phyloP scores from a whole-genome alignment of 2,113 vertebrate species.

The Apeltes quadracus region DNA sequence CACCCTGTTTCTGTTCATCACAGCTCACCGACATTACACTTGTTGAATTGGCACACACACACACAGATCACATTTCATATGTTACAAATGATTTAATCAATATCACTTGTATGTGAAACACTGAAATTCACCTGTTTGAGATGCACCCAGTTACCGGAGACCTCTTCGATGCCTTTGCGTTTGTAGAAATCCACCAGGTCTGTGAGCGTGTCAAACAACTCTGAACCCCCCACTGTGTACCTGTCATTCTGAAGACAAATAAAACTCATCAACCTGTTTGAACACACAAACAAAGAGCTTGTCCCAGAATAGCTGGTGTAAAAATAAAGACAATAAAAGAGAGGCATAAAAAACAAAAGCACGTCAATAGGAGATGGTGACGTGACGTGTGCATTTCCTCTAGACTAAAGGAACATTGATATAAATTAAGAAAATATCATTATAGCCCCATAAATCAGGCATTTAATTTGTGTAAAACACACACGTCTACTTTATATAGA shows the following conservation, averaged over 20 bases:
- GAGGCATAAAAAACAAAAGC: not conserved
- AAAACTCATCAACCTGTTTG: not conserved
- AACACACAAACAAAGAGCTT: not conserved
- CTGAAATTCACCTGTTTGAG: conserved; percentile 79
- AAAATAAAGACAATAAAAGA: not conserved
- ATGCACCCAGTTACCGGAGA: conserved; percentile 87
- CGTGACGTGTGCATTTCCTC: not conserved
- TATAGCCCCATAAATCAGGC: not conserved
- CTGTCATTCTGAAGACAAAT: conserved; percentile 82
- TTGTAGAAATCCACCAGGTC: conserved; percentile 94
- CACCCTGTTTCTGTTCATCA: not conserved
- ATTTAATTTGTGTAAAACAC: not conserved
- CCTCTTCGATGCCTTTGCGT: conserved; percentile 89
- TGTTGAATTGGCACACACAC: not conserved
- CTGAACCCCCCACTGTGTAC: conserved; percentile 88
- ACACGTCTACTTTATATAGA: not conserved
- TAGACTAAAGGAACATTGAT: not conserved
- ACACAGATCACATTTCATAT: not conserved
- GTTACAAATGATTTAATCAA: conserved; percentile 2
- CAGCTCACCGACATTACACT: not conserved
- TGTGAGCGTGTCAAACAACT: conserved; percentile 86
- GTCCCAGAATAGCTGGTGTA: not conserved
- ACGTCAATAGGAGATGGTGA: not conserved
- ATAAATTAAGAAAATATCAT: not conserved
- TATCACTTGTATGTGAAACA: not conserved